These are phyloP conservation scores for Altica lythri DNA, from an alignment of 2,888 invertebrate genomes.

Conservation along the genomic window DNA sequence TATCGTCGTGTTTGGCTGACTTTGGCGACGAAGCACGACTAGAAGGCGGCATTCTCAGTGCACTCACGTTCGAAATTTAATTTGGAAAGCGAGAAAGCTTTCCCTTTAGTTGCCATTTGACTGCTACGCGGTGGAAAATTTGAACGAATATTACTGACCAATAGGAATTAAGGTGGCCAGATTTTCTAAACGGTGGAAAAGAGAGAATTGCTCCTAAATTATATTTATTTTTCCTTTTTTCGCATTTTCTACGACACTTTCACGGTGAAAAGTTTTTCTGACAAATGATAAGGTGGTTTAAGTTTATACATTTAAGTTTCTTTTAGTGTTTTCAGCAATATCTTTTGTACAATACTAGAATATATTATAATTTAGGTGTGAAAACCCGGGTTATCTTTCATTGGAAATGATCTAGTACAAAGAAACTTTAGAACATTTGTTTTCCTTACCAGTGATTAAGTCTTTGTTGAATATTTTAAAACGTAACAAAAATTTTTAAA, in stretches of 20 bases:
- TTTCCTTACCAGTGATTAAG: no score
- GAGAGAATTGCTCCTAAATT: conserved; percentile 18
- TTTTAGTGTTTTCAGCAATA: background rate
- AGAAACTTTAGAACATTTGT: no score
- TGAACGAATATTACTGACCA: conserved; percentile 23
- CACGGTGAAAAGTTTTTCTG: background rate
- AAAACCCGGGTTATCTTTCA: background rate
- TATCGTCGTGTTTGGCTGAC: conserved; percentile 19
- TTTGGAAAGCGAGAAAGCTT: conserved; percentile 44
- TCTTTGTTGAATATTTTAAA: no score
- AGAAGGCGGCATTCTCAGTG: conserved; percentile 44
- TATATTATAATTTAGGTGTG: background rate
- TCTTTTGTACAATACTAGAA: background rate
- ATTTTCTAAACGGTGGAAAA: conserved; percentile 14
- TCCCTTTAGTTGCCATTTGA: conserved; percentile 24
- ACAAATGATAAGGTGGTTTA: background rate
- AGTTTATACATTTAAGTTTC: background rate
- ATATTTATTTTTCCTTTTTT: conserved; percentile 8
- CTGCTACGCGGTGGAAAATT: conserved; percentile 23
- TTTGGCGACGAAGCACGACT: conserved; percentile 8
- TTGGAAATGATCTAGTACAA: no score
- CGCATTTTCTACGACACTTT: background rate
- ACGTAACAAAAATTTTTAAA: no score
- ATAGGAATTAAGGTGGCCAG: conserved; percentile 24
- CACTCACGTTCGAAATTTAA: conserved; percentile 54